A percentile compares a stretch with the other conserved stretches of the same genome.
phyloP scores from a whole-genome alignment of 2,113 vertebrate genomes.

The Xerus inauris region DNA sequence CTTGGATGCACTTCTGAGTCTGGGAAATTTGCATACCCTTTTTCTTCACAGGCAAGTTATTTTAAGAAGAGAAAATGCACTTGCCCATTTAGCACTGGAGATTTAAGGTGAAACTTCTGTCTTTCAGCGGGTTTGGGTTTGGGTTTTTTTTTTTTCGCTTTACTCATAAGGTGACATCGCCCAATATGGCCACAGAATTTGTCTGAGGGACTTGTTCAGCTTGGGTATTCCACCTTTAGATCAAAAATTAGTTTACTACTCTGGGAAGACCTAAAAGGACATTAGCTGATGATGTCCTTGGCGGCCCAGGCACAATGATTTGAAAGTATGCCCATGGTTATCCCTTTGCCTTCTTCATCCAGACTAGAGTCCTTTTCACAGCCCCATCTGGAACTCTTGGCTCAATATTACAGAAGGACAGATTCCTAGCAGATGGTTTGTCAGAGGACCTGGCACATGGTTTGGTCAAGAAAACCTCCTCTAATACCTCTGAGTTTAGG shows the following conservation, averaged over 20 bases:
- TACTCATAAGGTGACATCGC: neutral
- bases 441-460: constrained; percentile 76
- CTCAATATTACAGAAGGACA: constrained; percentile 62
- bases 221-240: neutral
- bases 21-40: constrained; percentile 60
- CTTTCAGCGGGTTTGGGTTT: constrained; percentile 7
- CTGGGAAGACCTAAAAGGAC: neutral
- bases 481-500: constrained; percentile 73
- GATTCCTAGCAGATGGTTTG: constrained; percentile 82
- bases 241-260: neutral
- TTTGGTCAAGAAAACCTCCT: constrained; percentile 66
- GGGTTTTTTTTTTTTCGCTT: neutral
- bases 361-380: constrained; percentile 61
- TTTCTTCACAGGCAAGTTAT: constrained; percentile 73
- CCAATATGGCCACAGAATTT: constrained; percentile 19
- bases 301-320: constrained; percentile 2
- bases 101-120: constrained; percentile 34
- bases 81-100: neutral
- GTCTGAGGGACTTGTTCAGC: neutral
- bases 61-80: constrained; percentile 60
- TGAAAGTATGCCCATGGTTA: constrained; percentile 58
- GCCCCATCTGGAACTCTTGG: constrained; percentile 79
- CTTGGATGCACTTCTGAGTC: constrained; percentile 54
- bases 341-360: constrained; percentile 57
- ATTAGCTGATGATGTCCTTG: constrained; percentile 55